Percentiles rank a stretch among this genome's conserved stretches.
These are phyloP conservation scores for Nerophis ophidion DNA, from an alignment of 2,113 vertebrate genomes.

Conservation along the genomic window DNA sequence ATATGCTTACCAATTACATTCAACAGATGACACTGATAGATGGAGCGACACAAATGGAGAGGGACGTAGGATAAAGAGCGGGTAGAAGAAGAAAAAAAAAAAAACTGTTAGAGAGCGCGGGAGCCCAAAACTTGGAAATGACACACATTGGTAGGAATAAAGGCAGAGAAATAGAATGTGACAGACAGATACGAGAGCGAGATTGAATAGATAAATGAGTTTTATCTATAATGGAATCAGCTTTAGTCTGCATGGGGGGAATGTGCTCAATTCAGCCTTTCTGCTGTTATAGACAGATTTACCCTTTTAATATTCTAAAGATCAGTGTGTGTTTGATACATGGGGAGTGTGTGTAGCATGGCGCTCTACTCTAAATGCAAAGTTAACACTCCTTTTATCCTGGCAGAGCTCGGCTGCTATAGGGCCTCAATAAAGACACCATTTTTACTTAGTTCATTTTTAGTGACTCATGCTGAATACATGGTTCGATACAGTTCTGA, in stretches of 20 bases:
- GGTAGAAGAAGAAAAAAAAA: conserved; percentile 16
- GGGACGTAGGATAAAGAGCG: conserved; percentile 33
- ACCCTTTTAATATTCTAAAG: conserved; percentile 63
- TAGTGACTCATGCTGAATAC: neutral
- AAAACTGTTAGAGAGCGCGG: neutral
- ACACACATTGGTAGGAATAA: conserved; percentile 25
- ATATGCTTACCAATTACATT: conserved; percentile 44
- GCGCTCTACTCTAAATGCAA: conserved; percentile 34
- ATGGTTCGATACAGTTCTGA: neutral
- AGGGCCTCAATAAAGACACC: neutral
- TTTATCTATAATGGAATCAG: conserved; percentile 74
- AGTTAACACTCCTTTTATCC: conserved; percentile 24
- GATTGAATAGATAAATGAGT: conserved; percentile 65
- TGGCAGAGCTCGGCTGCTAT: neutral
- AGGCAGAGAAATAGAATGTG: conserved; percentile 37
- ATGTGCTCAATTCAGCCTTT: conserved; percentile 58
- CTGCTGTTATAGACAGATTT: conserved; percentile 60
- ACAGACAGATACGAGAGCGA: conserved; percentile 36
- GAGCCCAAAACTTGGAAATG: conserved; percentile 17
- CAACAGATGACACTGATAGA: conserved; percentile 42
- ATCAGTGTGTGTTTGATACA: conserved; percentile 48
- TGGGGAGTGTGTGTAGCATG: conserved; percentile 3
- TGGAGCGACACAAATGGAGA: conserved; percentile 43
- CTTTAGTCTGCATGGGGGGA: conserved; percentile 45
- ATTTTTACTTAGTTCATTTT: neutral